Percentiles rank a stretch among this genome's conserved stretches.
These are phyloP conservation scores for Zaprionus bogoriensis DNA, from an alignment of 2,888 invertebrate species.

Conservation along the genomic window DNA sequence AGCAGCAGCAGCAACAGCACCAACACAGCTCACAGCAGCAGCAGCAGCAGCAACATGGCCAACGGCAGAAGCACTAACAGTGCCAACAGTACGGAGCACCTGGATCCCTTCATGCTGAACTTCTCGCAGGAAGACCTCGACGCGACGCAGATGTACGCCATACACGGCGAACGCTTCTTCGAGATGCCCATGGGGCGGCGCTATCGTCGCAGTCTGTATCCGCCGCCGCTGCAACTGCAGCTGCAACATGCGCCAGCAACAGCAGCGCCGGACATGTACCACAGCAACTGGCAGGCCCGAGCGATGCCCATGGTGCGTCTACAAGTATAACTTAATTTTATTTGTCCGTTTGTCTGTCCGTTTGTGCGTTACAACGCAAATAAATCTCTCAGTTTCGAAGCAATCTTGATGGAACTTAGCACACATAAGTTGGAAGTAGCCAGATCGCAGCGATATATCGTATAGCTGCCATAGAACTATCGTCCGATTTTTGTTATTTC, in stretches of 20 bases:
- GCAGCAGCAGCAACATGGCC: not conserved
- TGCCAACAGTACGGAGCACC: not conserved
- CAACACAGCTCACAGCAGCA: not conserved
- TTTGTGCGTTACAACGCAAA: too few relatives aligned
- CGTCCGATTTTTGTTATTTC: too few relatives aligned
- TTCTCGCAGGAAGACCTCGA: slow-evolving; percentile 32
- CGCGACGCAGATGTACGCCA: slow-evolving; percentile 45
- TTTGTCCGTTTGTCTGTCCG: too few relatives aligned
- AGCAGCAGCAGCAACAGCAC: not conserved
- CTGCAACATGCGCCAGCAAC: not conserved
- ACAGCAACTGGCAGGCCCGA: slow-evolving; percentile 6
- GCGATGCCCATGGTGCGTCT: slow-evolving; percentile 17
- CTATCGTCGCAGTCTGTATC: slow-evolving; percentile 11
- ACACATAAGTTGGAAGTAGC: too few relatives aligned
- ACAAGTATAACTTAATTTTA: too few relatives aligned
- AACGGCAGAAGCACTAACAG: too few relatives aligned
- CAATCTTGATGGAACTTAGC: too few relatives aligned
- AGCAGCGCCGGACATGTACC: not conserved
- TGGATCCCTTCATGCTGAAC: slow-evolving; percentile 16
- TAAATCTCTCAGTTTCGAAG: too few relatives aligned
- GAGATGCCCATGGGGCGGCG: slow-evolving; percentile 42
- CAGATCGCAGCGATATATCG: too few relatives aligned
- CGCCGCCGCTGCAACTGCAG: not conserved
- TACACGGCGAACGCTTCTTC: slow-evolving; percentile 44
- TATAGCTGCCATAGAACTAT: too few relatives aligned